A percentile compares a stretch with the other conserved stretches of the same genome.
These are phyloP conservation scores for Egretta garzetta DNA, from an alignment of 2,113 vertebrate species.

Conservation along the genomic window DNA sequence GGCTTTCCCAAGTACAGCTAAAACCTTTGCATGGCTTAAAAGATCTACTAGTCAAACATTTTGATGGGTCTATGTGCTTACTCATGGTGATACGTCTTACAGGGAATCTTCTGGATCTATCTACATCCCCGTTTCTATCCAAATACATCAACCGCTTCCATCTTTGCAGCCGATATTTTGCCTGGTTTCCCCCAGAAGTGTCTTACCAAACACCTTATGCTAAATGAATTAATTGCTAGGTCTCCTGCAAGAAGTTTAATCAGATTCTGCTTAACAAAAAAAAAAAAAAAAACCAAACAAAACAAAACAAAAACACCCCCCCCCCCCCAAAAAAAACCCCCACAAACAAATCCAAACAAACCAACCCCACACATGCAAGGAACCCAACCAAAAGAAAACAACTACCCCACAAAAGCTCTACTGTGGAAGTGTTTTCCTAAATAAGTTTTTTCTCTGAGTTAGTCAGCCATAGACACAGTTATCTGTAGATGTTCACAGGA, in stretches of 20 bases:
- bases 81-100: neutral
- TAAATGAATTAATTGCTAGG: neutral
- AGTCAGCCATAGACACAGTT: neutral
- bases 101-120: neutral
- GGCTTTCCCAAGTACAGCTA: neutral
- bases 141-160: neutral
- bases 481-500: neutral
- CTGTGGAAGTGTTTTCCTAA: neutral
- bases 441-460: neutral
- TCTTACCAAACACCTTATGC: neutral
- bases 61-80: neutral
- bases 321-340: too few species aligned
- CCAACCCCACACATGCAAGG: neutral
- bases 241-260: neutral
- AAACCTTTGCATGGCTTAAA: neutral
- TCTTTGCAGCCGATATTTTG: neutral
- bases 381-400: neutral
- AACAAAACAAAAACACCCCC: too few species aligned
- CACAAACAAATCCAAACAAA: too few species aligned
- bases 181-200: neutral
- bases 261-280: neutral
- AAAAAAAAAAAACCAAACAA: neutral
- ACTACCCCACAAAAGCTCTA: neutral
- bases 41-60: neutral
- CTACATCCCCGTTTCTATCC: neutral